Evolutionary conservation across 2,113 vertebrate genomes (phyloP), one percentile per base, ranked within the genome.

Genomic region (Hoplias malabaricus): DNA sequence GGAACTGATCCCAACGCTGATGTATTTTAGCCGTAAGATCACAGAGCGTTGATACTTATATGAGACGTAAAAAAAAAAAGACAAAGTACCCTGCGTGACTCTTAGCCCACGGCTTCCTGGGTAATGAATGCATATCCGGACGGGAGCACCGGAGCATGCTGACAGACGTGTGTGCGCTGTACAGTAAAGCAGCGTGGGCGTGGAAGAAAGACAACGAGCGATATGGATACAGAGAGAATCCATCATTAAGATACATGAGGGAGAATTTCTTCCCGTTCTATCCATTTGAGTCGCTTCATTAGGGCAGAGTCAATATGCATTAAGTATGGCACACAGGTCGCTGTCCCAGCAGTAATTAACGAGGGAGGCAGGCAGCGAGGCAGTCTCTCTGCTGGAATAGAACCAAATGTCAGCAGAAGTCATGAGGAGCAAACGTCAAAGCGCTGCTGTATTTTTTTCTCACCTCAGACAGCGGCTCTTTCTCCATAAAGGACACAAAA

Each of bases 271-370:
- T 75, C 33, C 71, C 63, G 21, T 85, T 81, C 68, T 80, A 65
- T 82, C 83, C 79, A 85, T 89, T 84, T 75, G 83, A 85, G 80
- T 74, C 40, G 80, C 86, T 88, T 91, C 88, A 90, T 91, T 74
- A 90, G 69, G 66, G 78, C 83, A 86, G 84, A 83, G 87, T 88
- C 88, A 90, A 89, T 85, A 87, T 75, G 80, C 84, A 85, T 90
- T 88, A 89, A 86, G 88, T 85, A 87, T 84, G 40, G 84, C 43
- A 27, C 54, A 27, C 65, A 62, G 69, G 36, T 63, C 1, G 21
- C 77, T 75, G 78, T 80, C 85, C 54, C 57, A 29, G 75, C 79
- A 73, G 75, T 84, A 86, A 88, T 86, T 86, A 88, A 83, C 69
- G 73, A 69, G 66, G 65, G 76, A 82, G 67, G 67, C 73, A 76